Evolutionary conservation across 2,113 vertebrate genomes (phyloP).

Genomic region (Pipra filicauda): DNA sequence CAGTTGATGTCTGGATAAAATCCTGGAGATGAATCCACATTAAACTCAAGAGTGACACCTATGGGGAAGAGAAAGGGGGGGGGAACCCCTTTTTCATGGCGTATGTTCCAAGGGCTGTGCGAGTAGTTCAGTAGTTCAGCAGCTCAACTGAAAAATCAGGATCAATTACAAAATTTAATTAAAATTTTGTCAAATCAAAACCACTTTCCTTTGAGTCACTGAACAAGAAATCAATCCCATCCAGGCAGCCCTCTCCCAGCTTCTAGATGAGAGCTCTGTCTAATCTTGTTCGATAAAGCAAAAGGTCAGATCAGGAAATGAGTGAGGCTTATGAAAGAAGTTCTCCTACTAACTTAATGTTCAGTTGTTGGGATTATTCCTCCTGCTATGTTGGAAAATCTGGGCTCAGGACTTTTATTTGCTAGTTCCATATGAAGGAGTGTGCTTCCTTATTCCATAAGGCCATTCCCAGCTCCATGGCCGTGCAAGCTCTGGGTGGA

Average conservation of each 20-base stretch:
- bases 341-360: background rate
- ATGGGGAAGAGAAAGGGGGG: background rate
- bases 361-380: background rate
- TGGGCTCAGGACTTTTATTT: background rate
- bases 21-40: background rate
- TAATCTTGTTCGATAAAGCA: background rate
- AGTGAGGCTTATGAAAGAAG: background rate
- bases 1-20: background rate
- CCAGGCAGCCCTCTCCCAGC: background rate
- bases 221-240: background rate
- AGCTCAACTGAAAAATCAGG: background rate
- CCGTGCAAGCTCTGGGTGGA: background rate
- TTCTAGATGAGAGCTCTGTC: background rate
- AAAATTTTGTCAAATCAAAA: background rate
- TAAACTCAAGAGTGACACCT: slow-evolving; percentile 52
- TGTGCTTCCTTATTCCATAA: accelerated
- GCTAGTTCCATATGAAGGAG: background rate
- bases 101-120: background rate
- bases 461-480: background rate
- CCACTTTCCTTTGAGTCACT: background rate
- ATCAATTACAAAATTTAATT: background rate
- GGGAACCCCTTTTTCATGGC: accelerated
- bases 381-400: background rate
- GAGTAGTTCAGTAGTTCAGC: background rate
- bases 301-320: background rate